Evolutionary conservation across 2,797 vertebrate genomes (phyloP).

Genomic region (Falco berigora): DNA sequence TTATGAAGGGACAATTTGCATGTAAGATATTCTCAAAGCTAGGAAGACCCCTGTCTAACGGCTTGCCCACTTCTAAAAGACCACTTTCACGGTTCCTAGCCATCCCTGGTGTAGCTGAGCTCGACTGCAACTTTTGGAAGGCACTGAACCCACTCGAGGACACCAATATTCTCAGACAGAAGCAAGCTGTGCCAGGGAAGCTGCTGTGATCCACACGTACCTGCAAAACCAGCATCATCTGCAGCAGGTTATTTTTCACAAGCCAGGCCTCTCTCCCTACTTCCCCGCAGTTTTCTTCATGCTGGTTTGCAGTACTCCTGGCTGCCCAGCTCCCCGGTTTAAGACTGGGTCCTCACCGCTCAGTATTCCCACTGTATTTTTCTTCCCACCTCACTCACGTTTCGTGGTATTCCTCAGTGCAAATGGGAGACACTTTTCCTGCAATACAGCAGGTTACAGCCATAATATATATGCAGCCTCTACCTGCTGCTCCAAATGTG

Average conservation of each 20-base stretch:
- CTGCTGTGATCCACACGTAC: neutral
- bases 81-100: neutral
- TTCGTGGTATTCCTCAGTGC: neutral
- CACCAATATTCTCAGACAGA: neutral
- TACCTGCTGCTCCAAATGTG: neutral
- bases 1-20: neutral
- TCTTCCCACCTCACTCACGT: neutral
- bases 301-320: neutral
- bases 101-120: neutral
- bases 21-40: neutral
- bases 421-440: neutral
- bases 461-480: neutral
- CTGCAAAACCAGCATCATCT: neutral
- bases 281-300: no score
- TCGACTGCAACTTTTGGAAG: neutral
- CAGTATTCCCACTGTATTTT: neutral
- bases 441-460: neutral
- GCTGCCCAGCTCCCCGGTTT: neutral
- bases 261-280: neutral
- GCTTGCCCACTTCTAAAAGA: neutral
- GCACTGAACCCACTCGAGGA: rapidly evolving
- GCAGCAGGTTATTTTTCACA: neutral
- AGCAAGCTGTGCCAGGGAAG: neutral
- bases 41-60: neutral
- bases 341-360: neutral